Evolutionary conservation across 1,140 invertebrate genomes (phyloP).

Genomic region (Bombus pyrosoma): DNA sequence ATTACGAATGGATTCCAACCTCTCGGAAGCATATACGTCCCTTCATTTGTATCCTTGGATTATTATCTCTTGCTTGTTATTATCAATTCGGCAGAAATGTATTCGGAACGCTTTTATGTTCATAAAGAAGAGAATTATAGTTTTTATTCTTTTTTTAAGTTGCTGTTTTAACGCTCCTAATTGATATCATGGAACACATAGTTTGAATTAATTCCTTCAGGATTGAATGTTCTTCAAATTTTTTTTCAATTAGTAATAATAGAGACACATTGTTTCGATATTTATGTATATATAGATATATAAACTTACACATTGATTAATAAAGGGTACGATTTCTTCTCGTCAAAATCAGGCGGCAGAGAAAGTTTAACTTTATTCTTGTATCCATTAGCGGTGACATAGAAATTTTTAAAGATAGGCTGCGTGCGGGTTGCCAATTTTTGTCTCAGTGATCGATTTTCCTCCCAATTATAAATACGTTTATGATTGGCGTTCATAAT

Average conservation of each 20-base stretch:
- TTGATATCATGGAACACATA: too few relatives aligned
- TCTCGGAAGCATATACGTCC: neutral
- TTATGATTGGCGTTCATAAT: conserved; percentile 67
- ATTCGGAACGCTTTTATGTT: too few relatives aligned
- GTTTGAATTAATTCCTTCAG: too few relatives aligned
- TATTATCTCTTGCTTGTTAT: too few relatives aligned
- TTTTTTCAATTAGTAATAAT: neutral
- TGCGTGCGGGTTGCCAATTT: conserved; percentile 83
- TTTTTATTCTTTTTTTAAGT: too few relatives aligned
- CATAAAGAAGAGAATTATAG: too few relatives aligned
- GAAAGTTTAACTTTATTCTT: conserved; percentile 78
- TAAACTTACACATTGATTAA: conserved; percentile 77
- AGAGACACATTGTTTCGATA: neutral
- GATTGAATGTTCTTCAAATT: neutral
- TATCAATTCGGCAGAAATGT: too few relatives aligned
- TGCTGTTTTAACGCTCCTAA: too few relatives aligned
- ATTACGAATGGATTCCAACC: neutral
- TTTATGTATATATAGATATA: neutral
- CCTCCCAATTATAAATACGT: conserved; percentile 83
- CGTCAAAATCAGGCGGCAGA: conserved; percentile 81
- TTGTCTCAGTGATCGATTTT: conserved; percentile 83
- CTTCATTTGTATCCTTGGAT: neutral
- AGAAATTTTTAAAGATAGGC: conserved; percentile 84
- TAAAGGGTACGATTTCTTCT: conserved; percentile 75
- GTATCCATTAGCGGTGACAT: conserved; percentile 85